Evolutionary conservation across 2,888 invertebrate genomes (phyloP).

Genomic region (Drosophila nigritarsus): DNA sequence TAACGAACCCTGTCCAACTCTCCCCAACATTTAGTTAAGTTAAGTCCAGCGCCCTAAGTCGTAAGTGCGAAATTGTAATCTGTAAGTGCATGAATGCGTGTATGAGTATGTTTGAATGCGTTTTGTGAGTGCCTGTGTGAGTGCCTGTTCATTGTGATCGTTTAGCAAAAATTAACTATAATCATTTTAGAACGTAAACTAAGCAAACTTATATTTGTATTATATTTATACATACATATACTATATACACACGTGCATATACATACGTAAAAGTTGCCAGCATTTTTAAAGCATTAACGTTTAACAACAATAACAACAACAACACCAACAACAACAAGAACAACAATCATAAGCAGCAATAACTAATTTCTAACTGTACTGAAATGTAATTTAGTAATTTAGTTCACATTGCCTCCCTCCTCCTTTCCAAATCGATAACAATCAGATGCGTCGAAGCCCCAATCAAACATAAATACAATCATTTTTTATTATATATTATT

Average conservation of each 20-base stretch:
- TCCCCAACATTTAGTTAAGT: conserved; percentile 51
- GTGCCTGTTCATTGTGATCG: conserved; percentile 71
- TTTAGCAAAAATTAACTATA: conserved; percentile 80
- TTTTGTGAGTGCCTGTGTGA: conserved; percentile 41
- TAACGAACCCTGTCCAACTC: conserved; percentile 41
- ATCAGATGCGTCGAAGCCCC: conserved; percentile 22
- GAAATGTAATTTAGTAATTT: conserved; percentile 56
- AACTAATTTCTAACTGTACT: conserved; percentile 65
- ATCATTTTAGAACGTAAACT: conserved; percentile 67
- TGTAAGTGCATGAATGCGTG: conserved; percentile 54
- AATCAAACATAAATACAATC: conserved; percentile 17
- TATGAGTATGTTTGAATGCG: conserved; percentile 34
- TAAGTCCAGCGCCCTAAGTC: conserved; percentile 55
- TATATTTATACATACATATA: conserved; percentile 50
- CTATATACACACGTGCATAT: conserved; percentile 2
- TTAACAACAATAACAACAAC: conserved; percentile 24
- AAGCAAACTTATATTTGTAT: conserved; percentile 61
- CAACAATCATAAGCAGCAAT: conserved; percentile 41
- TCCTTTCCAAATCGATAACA: conserved; percentile 20
- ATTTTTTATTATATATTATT: conserved; percentile 1
- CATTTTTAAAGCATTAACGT: conserved; percentile 49
- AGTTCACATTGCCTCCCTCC: conserved; percentile 31
- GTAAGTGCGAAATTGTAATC: conserved; percentile 66
- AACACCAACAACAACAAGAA: not conserved
- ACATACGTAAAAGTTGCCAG: conserved; percentile 49